phyloP scores from a whole-genome alignment of 2,113 vertebrate genomes.

The Salvelinus fontinalis region DNA sequence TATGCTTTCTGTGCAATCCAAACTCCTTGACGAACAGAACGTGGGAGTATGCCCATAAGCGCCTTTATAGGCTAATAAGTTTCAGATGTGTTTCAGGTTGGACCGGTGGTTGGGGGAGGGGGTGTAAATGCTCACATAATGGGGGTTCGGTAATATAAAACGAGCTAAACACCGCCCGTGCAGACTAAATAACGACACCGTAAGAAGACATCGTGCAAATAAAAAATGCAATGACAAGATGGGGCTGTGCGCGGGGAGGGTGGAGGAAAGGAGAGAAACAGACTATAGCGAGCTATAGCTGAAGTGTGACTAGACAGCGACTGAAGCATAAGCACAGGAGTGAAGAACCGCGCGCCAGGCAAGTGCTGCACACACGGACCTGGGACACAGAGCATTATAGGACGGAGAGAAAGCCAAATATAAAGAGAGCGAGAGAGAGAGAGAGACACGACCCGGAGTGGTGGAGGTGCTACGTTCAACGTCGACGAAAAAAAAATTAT shows the following conservation, averaged over 20 bases:
- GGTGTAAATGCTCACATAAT: slow-evolving; percentile 66
- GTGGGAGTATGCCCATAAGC: slow-evolving; percentile 55
- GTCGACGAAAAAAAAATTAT: slow-evolving; percentile 55
- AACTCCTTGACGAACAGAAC: slow-evolving; percentile 45
- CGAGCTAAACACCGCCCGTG: slow-evolving; percentile 59
- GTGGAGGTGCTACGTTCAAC: slow-evolving; percentile 60
- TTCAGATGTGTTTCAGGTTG: slow-evolving; percentile 77
- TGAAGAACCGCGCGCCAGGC: neutral
- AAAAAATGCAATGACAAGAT: slow-evolving; percentile 36
- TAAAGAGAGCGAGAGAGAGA: slow-evolving; percentile 2
- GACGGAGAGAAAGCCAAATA: slow-evolving; percentile 29
- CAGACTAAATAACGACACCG: slow-evolving; percentile 50
- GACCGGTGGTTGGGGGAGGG: slow-evolving; percentile 48
- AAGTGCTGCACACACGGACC: slow-evolving; percentile 15
- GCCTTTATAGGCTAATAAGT: slow-evolving; percentile 67
- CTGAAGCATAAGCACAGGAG: neutral
- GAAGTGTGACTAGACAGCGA: slow-evolving; percentile 1
- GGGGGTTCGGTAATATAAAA: slow-evolving; percentile 75
- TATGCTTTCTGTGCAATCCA: slow-evolving; percentile 39
- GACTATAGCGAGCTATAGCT: neutral
- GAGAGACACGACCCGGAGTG: slow-evolving; percentile 10
- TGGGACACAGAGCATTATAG: slow-evolving; percentile 5
- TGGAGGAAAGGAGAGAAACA: slow-evolving; percentile 1
- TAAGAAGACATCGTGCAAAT: slow-evolving; percentile 47
- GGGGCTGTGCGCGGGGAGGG: neutral